These are phyloP conservation scores for Anarhynchus alexandrinus DNA, from an alignment of 2,113 vertebrate genomes.

Conservation along the genomic window DNA sequence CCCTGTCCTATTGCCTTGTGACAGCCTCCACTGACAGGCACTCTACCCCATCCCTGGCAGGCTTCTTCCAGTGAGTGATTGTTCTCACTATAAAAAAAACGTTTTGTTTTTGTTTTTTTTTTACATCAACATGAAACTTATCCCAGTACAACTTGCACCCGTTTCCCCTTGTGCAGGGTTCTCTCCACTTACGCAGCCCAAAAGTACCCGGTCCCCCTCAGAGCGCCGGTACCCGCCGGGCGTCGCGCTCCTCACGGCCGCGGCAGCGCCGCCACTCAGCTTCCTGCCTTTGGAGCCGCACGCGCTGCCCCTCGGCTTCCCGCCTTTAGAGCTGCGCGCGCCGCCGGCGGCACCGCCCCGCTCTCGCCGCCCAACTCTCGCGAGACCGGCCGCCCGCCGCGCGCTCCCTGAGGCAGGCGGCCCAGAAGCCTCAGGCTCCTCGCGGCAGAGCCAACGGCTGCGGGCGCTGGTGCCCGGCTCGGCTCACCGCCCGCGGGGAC, in stretches of 20 bases:
- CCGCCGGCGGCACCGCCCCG: neutral
- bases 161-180: too few species aligned
- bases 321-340: neutral
- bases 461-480: too few species aligned
- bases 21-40: fast-evolving
- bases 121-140: neutral
- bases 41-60: neutral
- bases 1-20: fast-evolving
- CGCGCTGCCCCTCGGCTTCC: neutral
- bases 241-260: neutral
- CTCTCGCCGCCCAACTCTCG: too few species aligned
- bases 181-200: too few species aligned
- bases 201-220: neutral
- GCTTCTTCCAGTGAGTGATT: fast-evolving
- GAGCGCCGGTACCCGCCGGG: fast-evolving
- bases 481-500: neutral
- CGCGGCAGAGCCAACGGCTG: fast-evolving
- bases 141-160: fast-evolving
- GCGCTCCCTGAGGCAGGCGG: neutral
- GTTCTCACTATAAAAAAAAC: neutral
- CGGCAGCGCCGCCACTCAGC: neutral
- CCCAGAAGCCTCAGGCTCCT: neutral
- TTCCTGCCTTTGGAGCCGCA: neutral
- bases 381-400: too few species aligned
- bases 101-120: neutral